A percentile compares a stretch with the other conserved stretches of the same genome.
Conservation (phyloP, 2,888 invertebrate genomes). For the Papilio protenor region DNA sequence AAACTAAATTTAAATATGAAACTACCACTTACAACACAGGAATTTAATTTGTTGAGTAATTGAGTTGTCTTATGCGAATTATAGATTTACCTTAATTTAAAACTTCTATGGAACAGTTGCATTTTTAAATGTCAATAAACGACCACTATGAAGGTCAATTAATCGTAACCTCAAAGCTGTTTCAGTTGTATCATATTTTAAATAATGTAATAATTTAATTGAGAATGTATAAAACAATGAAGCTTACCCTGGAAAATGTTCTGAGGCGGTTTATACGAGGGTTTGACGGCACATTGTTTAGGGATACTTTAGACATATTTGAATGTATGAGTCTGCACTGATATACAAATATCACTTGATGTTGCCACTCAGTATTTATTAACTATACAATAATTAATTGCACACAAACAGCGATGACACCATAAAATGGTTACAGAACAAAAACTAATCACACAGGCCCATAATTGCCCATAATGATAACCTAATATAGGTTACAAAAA, state of each 20-base stretch:
- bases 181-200: slow-evolving; percentile 14
- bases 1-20: not conserved
- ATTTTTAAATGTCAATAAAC: slow-evolving; percentile 24
- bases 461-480: slow-evolving; percentile 60
- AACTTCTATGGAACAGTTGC: not conserved
- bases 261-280: slow-evolving; percentile 77
- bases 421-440: slow-evolving; percentile 63
- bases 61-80: not conserved
- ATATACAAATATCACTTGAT: slow-evolving; percentile 60
- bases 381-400: slow-evolving; percentile 48
- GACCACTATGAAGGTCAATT: slow-evolving; percentile 28
- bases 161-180: slow-evolving; percentile 47
- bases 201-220: not conserved
- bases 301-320: slow-evolving; percentile 79
- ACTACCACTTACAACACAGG: too few relatives aligned
- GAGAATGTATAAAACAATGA: slow-evolving; percentile 41
- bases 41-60: not conserved
- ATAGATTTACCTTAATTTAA: not conserved
- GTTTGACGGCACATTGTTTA: slow-evolving; percentile 80
- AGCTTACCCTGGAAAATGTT: slow-evolving; percentile 80
- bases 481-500: slow-evolving; percentile 41
- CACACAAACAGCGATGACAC: slow-evolving; percentile 66
- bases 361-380: slow-evolving; percentile 59
- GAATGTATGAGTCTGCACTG: slow-evolving; percentile 52
- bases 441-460: slow-evolving; percentile 64